phyloP scores from a whole-genome alignment of 2,113 vertebrate species.

The Cichladusa arquata region DNA sequence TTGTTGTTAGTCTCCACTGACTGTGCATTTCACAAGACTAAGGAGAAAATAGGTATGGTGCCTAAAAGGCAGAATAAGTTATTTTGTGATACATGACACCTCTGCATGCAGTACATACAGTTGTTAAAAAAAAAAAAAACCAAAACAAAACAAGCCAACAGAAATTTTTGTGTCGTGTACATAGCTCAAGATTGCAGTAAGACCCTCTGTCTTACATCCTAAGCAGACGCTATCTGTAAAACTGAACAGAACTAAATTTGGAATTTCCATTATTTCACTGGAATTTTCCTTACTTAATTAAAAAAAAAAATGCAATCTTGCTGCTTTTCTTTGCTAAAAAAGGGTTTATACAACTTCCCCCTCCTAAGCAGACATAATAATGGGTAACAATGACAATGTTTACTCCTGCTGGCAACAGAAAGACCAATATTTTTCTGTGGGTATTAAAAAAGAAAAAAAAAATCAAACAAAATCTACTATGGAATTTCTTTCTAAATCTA shows the following conservation, averaged over 20 bases:
- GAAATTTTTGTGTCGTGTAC: neutral
- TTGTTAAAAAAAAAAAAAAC: neutral
- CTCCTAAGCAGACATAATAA: neutral
- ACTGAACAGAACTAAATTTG: neutral
- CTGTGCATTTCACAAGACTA: neutral
- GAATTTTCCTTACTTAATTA: neutral
- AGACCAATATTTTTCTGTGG: neutral
- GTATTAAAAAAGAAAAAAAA: neutral
- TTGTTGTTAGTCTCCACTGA: neutral
- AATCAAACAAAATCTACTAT: neutral
- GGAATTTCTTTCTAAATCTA: neutral
- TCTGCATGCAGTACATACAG: neutral
- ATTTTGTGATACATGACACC: neutral
- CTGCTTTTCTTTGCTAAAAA: neutral
- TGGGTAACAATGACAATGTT: neutral
- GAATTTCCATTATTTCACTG: neutral
- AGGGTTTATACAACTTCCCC: neutral
- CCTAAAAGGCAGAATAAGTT: neutral
- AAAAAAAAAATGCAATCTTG: neutral
- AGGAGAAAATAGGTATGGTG: neutral
- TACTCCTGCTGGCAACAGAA: neutral
- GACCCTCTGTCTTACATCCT: neutral
- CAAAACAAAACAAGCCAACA: neutral
- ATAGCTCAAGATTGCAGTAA: neutral
- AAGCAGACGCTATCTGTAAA: neutral